A percentile compares a stretch with the other conserved stretches of the same genome.
Conservation (phyloP, 2,797 vertebrate species). For the Melanotaenia boesemani region DNA sequence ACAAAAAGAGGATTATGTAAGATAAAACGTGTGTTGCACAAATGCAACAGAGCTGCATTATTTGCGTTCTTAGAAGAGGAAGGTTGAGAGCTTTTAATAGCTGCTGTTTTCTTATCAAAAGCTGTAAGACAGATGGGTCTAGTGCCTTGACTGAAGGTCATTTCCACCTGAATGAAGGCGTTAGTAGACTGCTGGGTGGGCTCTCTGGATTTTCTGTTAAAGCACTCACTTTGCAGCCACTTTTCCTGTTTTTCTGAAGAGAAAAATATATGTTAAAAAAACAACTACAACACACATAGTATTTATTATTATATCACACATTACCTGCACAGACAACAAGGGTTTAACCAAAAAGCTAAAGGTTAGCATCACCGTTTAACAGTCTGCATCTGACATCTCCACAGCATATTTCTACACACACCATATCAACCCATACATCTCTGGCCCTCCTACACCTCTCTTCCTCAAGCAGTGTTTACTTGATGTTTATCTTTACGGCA, state of each 20-base stretch:
- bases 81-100: slow-evolving; percentile 39
- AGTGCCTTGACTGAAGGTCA: neutral
- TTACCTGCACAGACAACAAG: neutral
- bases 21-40: slow-evolving; percentile 14
- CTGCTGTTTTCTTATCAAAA: slow-evolving; percentile 4
- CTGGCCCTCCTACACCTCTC: slow-evolving; percentile 53
- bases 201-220: neutral
- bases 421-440: slow-evolving; percentile 22
- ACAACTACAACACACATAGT: neutral
- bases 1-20: neutral
- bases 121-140: slow-evolving; percentile 4
- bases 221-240: neutral
- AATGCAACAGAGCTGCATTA: slow-evolving; percentile 26
- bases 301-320: neutral
- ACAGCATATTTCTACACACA: neutral
- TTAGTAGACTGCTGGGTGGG: neutral
- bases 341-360: neutral
- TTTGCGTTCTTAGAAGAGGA: slow-evolving; percentile 29
- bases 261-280: neutral
- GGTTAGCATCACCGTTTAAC: neutral
- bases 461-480: slow-evolving; percentile 69
- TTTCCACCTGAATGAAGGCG: slow-evolving; percentile 2
- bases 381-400: slow-evolving; percentile 20
- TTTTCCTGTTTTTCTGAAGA: neutral
- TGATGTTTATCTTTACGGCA: slow-evolving; percentile 69